A percentile compares a stretch with the other conserved stretches of the same genome.
Conservation (phyloP, 1,140 invertebrate genomes). For the Drosophila kikkawai region DNA sequence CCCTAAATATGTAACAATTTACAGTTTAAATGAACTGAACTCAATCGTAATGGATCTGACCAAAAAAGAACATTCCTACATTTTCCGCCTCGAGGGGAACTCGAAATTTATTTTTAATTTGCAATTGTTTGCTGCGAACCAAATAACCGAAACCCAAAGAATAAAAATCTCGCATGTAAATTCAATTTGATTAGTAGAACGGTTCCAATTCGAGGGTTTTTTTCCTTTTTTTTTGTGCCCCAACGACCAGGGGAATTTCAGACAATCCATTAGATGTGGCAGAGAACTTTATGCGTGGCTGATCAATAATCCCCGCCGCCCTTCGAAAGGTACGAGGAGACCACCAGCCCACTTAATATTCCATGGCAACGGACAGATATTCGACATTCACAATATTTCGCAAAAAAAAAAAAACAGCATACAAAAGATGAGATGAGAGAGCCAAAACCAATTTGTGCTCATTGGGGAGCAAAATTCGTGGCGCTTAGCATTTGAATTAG, state of each 20-base stretch:
- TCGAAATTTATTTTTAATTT: conserved; percentile 58
- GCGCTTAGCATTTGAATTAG: conserved; percentile 54
- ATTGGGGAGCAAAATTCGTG: conserved; percentile 53
- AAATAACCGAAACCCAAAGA: conserved; percentile 13
- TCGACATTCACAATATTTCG: conserved; percentile 45
- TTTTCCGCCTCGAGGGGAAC: background rate
- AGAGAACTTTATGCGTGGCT: conserved; percentile 66
- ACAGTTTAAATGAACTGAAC: conserved; percentile 39
- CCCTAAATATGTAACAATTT: conserved; percentile 1
- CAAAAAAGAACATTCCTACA: conserved; percentile 21
- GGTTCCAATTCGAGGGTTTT: background rate
- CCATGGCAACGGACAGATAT: conserved; percentile 48
- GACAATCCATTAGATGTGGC: conserved; percentile 70
- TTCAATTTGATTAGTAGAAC: conserved; percentile 44
- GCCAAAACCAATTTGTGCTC: conserved; percentile 46
- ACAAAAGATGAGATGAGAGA: conserved; percentile 38
- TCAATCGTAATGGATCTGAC: conserved; percentile 30
- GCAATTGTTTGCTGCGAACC: conserved; percentile 46
- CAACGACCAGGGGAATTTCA: conserved; percentile 34
- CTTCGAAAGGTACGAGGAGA: background rate
- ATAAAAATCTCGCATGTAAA: conserved; percentile 44
- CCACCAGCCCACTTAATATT: conserved; percentile 25
- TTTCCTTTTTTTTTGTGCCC: background rate
- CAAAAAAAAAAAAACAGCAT: conserved; percentile 7
- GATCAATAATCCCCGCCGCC: conserved; percentile 37